Evolutionary conservation across 2,888 invertebrate genomes (phyloP).

Genomic region (Leptodirus hochenwartii): DNA sequence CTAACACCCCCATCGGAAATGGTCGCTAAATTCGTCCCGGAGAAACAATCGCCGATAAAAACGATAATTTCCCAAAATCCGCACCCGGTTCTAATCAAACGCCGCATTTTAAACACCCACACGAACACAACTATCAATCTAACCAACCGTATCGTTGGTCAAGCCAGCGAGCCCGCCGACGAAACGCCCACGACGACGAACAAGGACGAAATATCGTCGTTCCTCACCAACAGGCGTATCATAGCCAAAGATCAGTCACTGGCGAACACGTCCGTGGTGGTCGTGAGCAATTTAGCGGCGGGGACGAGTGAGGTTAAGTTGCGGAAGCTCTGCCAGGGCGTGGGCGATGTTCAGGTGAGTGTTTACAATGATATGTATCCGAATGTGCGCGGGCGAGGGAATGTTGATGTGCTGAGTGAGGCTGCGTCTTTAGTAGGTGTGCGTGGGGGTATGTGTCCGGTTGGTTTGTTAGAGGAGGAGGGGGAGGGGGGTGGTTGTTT

Average conservation of each 20-base stretch:
- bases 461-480: too few species aligned
- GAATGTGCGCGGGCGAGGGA: too few species aligned
- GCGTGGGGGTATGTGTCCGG: too few species aligned
- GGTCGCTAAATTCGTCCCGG: slow-evolving; percentile 1
- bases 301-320: slow-evolving; percentile 29
- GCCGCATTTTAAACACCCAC: neutral
- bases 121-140: neutral
- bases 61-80: slow-evolving; percentile 2
- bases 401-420: too few species aligned
- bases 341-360: slow-evolving; percentile 31
- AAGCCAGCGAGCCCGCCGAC: neutral
- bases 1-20: neutral
- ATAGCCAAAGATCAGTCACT: slow-evolving; percentile 17
- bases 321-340: slow-evolving; percentile 29
- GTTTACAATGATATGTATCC: too few species aligned
- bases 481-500: too few species aligned
- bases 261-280: slow-evolving; percentile 25
- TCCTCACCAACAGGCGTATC: slow-evolving; percentile 18
- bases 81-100: neutral
- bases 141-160: neutral
- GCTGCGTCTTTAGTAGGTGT: too few species aligned
- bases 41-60: slow-evolving; percentile 7
- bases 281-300: slow-evolving; percentile 30
- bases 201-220: slow-evolving; percentile 15
- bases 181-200: slow-evolving; percentile 3